phyloP scores from a whole-genome alignment of 2,797 vertebrate genomes.

The Odontamblyopus rebecca region DNA sequence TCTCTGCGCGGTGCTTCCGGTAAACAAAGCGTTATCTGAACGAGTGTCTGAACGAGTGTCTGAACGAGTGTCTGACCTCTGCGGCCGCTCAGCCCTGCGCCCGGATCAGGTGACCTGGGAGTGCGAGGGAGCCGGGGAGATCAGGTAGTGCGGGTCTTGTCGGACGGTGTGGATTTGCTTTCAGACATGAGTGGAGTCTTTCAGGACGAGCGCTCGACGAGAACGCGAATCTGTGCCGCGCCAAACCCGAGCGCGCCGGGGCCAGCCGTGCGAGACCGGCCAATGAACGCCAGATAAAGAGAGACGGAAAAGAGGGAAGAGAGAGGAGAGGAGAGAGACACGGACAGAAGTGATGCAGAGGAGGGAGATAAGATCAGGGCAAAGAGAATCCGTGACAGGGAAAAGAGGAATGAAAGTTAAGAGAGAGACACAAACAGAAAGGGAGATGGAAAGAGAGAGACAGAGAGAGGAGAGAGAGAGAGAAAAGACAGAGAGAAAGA shows the following conservation, averaged over 20 bases:
- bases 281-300: conserved; percentile 64
- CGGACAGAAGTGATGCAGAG: conserved; percentile 60
- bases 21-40: not conserved
- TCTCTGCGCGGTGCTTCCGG: not conserved
- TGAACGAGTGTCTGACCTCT: conserved; percentile 64
- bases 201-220: conserved; percentile 78
- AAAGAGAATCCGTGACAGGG: too few relatives aligned
- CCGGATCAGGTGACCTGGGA: conserved; percentile 81
- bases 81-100: conserved; percentile 71
- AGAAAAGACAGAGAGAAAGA: not conserved
- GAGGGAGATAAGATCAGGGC: conserved; percentile 10
- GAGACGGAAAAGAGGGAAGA: not conserved
- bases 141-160: conserved; percentile 67
- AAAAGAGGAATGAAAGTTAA: too few relatives aligned
- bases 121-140: conserved; percentile 36
- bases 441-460: not conserved
- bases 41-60: conserved; percentile 7
- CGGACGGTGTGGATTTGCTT: conserved; percentile 70
- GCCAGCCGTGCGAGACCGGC: conserved; percentile 67
- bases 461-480: too few relatives aligned
- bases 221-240: conserved; percentile 73
- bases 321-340: conserved; percentile 19
- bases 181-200: conserved; percentile 76
- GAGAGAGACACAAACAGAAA: not conserved
- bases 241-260: conserved; percentile 64